Evolutionary conservation across 2,888 invertebrate genomes (phyloP), one percentile per base, ranked within the genome.

Genomic region (Macropis europaea): DNA sequence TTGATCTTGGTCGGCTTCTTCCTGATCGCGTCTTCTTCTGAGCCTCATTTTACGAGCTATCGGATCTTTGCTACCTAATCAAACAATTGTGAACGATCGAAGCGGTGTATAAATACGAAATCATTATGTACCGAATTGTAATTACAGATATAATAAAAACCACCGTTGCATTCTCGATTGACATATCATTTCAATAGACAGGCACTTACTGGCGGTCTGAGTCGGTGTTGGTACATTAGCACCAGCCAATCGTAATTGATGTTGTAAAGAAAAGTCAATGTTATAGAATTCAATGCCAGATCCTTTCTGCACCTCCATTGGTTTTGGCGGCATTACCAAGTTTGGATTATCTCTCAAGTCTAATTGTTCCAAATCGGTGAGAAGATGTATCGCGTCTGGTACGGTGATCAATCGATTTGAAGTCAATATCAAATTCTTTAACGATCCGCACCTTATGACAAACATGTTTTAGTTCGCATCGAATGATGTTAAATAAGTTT

Each of bases 191-290:
- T 22, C 3, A 0, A 24, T 11, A 2, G 1, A 15, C 0, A 53
- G 64, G n/a, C n/a, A 91, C 92, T 91, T 86, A 95, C 95, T 93
- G 72, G 92, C 93, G 6, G 94, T 92, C 36, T 95, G 93, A 6
- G 93, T 92, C 1, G 95, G 94, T 57, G 94, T 93, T 1, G 96
- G 95, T 6, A 96, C 94, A 67, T 95, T 95, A 0, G 98, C 98
- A 0, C 98, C 98, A 17, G 98, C 98, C 76, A 97, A 90, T 76
- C 97, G 93, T 60, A 99, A 91, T 90, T 99, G 99, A 84, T 97
- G 96, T 92, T 97, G 97, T 73, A 99, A 92, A 0, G 99, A 98
- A 91, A 99, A 99, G 91, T 99, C 99, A 64, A 99, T 98, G 87
- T 99, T 99, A 90, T 99, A 99, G 91, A 96, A 99, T 88, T 97